A percentile compares a stretch with the other conserved stretches of the same genome.
Evolutionary conservation across 2,797 vertebrate species (phyloP).

Genomic region (Chiroxiphia lanceolata): DNA sequence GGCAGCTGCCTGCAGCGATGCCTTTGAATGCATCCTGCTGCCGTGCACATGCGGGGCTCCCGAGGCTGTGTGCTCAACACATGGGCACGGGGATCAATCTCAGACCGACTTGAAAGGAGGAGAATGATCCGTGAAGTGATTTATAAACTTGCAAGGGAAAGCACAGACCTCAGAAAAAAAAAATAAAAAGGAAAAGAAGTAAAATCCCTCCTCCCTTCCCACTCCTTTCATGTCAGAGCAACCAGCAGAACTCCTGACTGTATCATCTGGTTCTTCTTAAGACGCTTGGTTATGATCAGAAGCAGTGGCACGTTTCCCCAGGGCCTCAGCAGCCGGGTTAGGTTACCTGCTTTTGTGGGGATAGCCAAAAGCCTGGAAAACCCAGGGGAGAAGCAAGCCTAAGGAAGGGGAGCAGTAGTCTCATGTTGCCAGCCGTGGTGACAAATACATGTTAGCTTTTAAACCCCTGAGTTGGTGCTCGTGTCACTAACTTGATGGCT

Average conservation of each 20-base stretch:
- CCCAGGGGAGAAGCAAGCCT: not conserved
- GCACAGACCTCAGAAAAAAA: not conserved
- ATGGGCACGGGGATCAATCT: slow-evolving; percentile 29
- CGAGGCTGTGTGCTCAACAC: slow-evolving; percentile 5
- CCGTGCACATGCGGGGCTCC: not conserved
- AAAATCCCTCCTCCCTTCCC: not conserved
- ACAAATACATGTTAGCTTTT: not conserved
- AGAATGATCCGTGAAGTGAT: slow-evolving; percentile 46
- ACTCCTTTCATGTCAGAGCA: slow-evolving; percentile 49
- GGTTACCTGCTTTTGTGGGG: slow-evolving; percentile 9
- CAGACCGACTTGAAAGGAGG: slow-evolving; percentile 55
- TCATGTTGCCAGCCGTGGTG: accelerated
- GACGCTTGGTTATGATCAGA: not conserved
- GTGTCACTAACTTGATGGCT: not conserved
- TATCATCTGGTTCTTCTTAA: slow-evolving; percentile 70
- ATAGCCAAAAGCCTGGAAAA: slow-evolving; percentile 19
- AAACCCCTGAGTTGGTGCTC: not conserved
- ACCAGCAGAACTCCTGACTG: not conserved
- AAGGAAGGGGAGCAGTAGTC: not conserved
- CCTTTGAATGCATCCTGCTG: slow-evolving; percentile 39
- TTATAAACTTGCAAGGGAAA: slow-evolving; percentile 63
- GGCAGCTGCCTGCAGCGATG: not conserved
- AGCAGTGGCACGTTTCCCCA: not conserved
- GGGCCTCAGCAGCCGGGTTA: not conserved
- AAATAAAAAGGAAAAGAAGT: not conserved